These are phyloP conservation scores for Drosophila glabriapex DNA, from an alignment of 2,888 invertebrate species.

Conservation along the genomic window DNA sequence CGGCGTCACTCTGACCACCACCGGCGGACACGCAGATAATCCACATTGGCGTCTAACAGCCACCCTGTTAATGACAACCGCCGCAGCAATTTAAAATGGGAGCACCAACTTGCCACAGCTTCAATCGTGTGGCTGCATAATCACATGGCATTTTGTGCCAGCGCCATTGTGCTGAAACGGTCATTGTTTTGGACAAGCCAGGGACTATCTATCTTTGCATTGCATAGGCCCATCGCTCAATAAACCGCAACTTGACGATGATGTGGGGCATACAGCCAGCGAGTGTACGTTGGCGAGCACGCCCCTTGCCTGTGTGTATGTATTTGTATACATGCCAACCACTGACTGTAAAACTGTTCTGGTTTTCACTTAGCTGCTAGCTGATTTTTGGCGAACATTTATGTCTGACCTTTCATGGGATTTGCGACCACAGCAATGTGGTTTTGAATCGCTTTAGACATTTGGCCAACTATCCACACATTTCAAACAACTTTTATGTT, in stretches of 20 bases:
- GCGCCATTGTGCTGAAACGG: constrained; percentile 48
- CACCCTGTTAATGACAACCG: constrained; percentile 56
- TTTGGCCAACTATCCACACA: constrained; percentile 13
- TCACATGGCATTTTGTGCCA: constrained; percentile 46
- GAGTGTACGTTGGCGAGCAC: constrained; percentile 6
- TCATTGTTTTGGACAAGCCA: constrained; percentile 50
- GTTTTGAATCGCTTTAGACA: background rate
- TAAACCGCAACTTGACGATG: constrained; percentile 41
- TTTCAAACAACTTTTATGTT: background rate
- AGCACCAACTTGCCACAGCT: constrained; percentile 46
- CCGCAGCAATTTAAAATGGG: constrained; percentile 26
- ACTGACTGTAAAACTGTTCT: constrained; percentile 35
- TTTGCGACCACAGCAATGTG: constrained; percentile 12
- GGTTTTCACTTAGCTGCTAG: constrained; percentile 27
- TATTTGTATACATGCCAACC: constrained; percentile 43
- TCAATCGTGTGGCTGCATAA: constrained; percentile 63
- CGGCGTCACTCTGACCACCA: constrained; percentile 36
- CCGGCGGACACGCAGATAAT: constrained; percentile 40
- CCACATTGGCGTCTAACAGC: constrained; percentile 44
- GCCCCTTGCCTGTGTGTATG: constrained; percentile 20
- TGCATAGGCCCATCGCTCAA: constrained; percentile 58
- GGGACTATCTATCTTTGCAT: constrained; percentile 45
- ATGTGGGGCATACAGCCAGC: constrained; percentile 11
- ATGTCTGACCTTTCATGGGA: constrained; percentile 25
- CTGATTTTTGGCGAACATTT: constrained; percentile 37